Evolutionary conservation across 2,113 vertebrate genomes (phyloP).

Genomic region (Larimichthys crocea): DNA sequence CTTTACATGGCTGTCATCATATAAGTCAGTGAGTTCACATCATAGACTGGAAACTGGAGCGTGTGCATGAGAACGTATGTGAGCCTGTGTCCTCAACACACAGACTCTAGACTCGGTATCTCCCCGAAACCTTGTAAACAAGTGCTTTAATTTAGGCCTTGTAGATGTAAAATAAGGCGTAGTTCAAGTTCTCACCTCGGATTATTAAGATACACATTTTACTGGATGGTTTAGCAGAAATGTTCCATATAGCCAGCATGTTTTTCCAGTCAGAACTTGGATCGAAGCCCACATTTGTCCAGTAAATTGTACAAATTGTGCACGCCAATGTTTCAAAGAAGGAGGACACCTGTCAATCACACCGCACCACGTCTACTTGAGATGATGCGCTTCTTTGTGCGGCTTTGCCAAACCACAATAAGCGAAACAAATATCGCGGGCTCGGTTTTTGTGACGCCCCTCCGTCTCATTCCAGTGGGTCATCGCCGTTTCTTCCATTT

Average conservation of each 20-base stretch:
- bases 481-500: slow-evolving; percentile 30
- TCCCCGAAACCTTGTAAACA: neutral
- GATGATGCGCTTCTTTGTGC: neutral
- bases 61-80: slow-evolving; percentile 11
- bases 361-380: neutral
- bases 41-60: slow-evolving; percentile 16
- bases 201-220: neutral
- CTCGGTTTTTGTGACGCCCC: slow-evolving; percentile 10
- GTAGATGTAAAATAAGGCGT: slow-evolving; percentile 8
- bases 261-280: slow-evolving; percentile 19
- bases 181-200: neutral
- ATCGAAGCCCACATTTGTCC: neutral
- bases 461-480: slow-evolving; percentile 38
- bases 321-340: slow-evolving; percentile 1
- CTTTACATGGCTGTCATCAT: slow-evolving; percentile 52
- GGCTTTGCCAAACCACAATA: slow-evolving; percentile 51
- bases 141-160: neutral
- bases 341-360: slow-evolving; percentile 29
- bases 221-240: neutral
- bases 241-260: neutral
- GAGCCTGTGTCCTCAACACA: neutral
- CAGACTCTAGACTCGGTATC: neutral
- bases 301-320: neutral
- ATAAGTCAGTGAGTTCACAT: slow-evolving; percentile 29
- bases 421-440: slow-evolving; percentile 40